A percentile compares a stretch with the other conserved stretches of the same genome.
Conservation (phyloP, 2,113 vertebrate genomes). For the Syrmaticus mikado region DNA sequence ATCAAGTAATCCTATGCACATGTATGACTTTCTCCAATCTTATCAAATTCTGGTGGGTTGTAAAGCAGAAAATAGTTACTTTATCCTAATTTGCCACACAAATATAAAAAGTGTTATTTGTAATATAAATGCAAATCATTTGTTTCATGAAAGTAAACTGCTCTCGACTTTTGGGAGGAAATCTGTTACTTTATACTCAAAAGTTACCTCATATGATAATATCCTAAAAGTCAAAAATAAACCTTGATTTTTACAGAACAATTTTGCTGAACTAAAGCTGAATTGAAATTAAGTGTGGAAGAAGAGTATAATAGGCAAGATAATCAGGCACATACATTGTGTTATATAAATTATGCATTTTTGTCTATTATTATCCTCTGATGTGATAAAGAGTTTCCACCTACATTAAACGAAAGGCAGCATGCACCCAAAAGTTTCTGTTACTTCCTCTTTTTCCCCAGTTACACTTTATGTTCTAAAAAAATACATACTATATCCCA, state of each 20-base stretch:
- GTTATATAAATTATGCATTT: not conserved
- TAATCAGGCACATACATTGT: not conserved
- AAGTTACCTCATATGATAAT: not conserved
- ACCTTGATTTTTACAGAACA: not conserved
- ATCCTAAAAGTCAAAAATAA: not conserved
- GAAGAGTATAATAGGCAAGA: not conserved
- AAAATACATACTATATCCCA: not conserved
- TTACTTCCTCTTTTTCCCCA: not conserved
- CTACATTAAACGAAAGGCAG: not conserved
- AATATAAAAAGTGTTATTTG: not conserved
- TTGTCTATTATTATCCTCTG: not conserved
- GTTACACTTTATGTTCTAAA: not conserved
- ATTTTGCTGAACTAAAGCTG: not conserved
- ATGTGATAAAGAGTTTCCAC: not conserved
- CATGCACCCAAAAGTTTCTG: not conserved
- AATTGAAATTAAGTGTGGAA: not conserved
- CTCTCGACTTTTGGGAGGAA: not conserved
- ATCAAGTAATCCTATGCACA: not conserved
- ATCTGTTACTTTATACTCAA: not conserved
- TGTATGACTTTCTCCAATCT: not conserved
- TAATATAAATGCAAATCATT: not conserved
- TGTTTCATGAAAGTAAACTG: not conserved
- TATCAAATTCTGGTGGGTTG: not conserved
- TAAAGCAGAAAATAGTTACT: not conserved
- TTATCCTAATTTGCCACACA: not conserved